Conservation (phyloP, 64 coral and sea anemone genomes). For the Montipora efflorescens region DNA sequence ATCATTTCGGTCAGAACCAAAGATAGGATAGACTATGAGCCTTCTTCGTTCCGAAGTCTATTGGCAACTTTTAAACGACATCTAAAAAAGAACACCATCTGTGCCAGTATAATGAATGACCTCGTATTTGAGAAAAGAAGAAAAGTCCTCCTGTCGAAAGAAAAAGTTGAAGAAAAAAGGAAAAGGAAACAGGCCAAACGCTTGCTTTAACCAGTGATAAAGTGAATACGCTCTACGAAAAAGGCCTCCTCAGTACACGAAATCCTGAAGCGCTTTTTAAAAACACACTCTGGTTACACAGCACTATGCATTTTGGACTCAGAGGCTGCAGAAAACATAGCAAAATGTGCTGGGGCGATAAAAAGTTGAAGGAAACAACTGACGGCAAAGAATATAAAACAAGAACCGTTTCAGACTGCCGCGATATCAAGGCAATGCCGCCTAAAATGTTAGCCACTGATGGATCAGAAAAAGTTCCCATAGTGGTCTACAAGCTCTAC, state of each 20-base stretch:
- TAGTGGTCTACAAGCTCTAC: no score
- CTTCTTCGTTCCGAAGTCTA: constrained; percentile 23
- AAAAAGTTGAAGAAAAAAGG: constrained; percentile 21
- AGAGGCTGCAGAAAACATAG: constrained; percentile 38
- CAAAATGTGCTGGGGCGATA: constrained; percentile 62
- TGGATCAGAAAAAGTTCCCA: no score
- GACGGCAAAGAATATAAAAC: constrained; percentile 41
- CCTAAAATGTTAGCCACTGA: constrained; percentile 42
- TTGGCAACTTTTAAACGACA: constrained; percentile 12
- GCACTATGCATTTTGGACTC: constrained; percentile 35
- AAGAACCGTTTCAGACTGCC: constrained; percentile 20
- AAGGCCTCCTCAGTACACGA: constrained; percentile 17
- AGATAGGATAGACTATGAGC: constrained; percentile 32
- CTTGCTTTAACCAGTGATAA: constrained; percentile 2
- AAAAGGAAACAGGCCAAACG: constrained; percentile 19
- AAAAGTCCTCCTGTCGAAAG: not conserved
- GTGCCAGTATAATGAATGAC: constrained; percentile 22
- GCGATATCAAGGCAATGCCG: not conserved
- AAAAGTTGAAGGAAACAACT: constrained; percentile 38
- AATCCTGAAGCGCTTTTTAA: constrained; percentile 11
- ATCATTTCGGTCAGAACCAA: constrained; percentile 63
- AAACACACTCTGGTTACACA: not conserved
- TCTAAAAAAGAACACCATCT: constrained; percentile 25
- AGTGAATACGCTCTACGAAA: constrained; percentile 38
- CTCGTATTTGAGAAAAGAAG: constrained; percentile 20